phyloP scores from a whole-genome alignment of 2,888 invertebrate genomes.

The Galeopsomyia nigrocyanea region DNA sequence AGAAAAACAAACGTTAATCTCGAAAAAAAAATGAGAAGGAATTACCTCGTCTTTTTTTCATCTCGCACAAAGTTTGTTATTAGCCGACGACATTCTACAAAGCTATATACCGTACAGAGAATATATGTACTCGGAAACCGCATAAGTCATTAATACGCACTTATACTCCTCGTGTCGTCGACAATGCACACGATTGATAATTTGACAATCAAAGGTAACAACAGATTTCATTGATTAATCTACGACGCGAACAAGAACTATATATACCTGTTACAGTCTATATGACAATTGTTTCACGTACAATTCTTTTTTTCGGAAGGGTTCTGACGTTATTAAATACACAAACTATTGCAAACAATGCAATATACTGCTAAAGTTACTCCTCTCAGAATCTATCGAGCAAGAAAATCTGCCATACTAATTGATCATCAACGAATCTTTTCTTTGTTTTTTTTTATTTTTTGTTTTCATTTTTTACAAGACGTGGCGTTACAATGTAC shows the following conservation, averaged over 20 bases:
- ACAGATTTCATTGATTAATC: slow-evolving; percentile 5
- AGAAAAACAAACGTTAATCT: slow-evolving; percentile 36
- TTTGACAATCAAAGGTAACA: slow-evolving; percentile 35
- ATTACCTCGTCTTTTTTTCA: slow-evolving; percentile 12
- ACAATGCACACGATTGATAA: slow-evolving; percentile 30
- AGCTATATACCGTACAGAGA: slow-evolving; percentile 29
- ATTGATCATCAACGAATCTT: slow-evolving; percentile 1
- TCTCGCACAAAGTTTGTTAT: slow-evolving; percentile 30
- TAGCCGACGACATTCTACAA: slow-evolving; percentile 20
- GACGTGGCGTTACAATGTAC: slow-evolving; percentile 24
- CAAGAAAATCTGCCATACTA: slow-evolving; percentile 9
- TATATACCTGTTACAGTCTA: slow-evolving; percentile 11
- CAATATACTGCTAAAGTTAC: too few species aligned
- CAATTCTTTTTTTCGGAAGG: neutral
- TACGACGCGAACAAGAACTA: neutral
- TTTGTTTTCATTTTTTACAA: slow-evolving; percentile 40
- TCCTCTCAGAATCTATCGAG: neutral
- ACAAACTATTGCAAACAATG: slow-evolving; percentile 13
- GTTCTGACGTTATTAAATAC: neutral
- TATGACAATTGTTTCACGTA: slow-evolving; percentile 9
- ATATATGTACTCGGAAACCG: slow-evolving; percentile 32
- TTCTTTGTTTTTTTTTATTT: slow-evolving; percentile 8
- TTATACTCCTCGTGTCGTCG: neutral
- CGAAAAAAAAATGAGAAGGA: slow-evolving; percentile 21
- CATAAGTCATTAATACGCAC: slow-evolving; percentile 18